phyloP scores from a whole-genome alignment of 2,113 vertebrate species.

The Lucifuga dentata region DNA sequence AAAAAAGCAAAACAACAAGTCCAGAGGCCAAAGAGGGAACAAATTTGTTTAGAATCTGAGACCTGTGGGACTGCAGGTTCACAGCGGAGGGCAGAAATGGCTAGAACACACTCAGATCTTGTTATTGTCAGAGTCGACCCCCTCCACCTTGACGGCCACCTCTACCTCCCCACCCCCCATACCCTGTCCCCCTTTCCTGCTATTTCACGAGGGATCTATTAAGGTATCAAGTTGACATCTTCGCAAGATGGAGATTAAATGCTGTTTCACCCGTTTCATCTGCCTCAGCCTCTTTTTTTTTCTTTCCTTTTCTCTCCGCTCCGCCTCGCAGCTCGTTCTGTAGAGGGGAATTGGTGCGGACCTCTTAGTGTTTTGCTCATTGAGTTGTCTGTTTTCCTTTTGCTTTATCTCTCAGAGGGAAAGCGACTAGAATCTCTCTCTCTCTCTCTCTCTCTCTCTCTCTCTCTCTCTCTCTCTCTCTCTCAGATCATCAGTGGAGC shows the following conservation, averaged over 20 bases:
- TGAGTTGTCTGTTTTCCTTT: conserved; percentile 42
- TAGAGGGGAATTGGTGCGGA: conserved; percentile 8
- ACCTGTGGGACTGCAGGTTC: conserved; percentile 47
- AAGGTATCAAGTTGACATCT: conserved; percentile 34
- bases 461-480: neutral
- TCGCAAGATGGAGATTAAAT: conserved; percentile 40
- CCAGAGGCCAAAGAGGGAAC: conserved; percentile 41
- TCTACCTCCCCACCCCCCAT: neutral
- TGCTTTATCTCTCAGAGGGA: neutral
- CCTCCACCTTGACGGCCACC: too few relatives aligned
- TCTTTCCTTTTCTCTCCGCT: neutral
- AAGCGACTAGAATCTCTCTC: neutral
- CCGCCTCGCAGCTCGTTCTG: neutral
- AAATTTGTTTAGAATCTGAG: conserved; percentile 21
- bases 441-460: conserved; percentile 8
- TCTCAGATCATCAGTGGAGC: conserved; percentile 12
- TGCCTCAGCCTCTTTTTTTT: too few relatives aligned
- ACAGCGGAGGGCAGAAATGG: conserved; percentile 37
- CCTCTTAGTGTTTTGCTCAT: conserved; percentile 23
- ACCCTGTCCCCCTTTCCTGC: neutral
- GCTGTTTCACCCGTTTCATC: conserved; percentile 8
- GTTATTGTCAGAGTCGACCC: conserved; percentile 18
- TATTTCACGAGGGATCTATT: conserved; percentile 24
- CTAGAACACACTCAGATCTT: conserved; percentile 19
- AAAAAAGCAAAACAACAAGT: conserved; percentile 36